phyloP scores from a whole-genome alignment of 2,113 vertebrate genomes.

The Caloenas nicobarica region DNA sequence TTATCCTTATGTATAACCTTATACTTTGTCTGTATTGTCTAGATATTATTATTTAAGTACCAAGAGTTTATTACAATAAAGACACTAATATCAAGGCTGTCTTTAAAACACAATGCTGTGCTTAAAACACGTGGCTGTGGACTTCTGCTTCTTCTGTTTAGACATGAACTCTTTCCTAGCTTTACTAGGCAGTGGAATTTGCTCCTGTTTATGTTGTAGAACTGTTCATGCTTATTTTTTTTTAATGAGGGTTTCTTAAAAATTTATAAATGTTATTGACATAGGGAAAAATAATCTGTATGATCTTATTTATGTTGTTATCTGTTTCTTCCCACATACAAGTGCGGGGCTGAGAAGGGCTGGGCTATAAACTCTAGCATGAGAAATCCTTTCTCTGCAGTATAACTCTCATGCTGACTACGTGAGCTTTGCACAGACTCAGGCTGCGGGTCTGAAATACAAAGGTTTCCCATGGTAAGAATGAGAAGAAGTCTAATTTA shows the following conservation, averaged over 20 bases:
- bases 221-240: background rate
- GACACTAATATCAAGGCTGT: background rate
- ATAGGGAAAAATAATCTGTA: background rate
- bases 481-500: background rate
- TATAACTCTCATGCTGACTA: background rate
- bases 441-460: fast-evolving
- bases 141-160: background rate
- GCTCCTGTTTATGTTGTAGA: background rate
- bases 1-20: background rate
- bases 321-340: background rate
- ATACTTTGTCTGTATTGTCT: background rate
- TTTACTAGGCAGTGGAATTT: background rate
- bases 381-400: background rate
- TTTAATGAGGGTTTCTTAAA: background rate
- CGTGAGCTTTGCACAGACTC: background rate
- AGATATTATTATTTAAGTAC: conserved; percentile 21
- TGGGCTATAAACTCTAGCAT: background rate
- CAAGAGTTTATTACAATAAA: background rate
- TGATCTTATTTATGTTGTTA: background rate
- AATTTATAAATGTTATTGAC: background rate
- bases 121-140: background rate
- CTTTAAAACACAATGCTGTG: background rate
- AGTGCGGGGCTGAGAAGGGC: background rate
- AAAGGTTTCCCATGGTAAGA: background rate
- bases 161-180: background rate